Conservation (phyloP, 2,888 invertebrate genomes). For the Drosophila neonasuta region DNA sequence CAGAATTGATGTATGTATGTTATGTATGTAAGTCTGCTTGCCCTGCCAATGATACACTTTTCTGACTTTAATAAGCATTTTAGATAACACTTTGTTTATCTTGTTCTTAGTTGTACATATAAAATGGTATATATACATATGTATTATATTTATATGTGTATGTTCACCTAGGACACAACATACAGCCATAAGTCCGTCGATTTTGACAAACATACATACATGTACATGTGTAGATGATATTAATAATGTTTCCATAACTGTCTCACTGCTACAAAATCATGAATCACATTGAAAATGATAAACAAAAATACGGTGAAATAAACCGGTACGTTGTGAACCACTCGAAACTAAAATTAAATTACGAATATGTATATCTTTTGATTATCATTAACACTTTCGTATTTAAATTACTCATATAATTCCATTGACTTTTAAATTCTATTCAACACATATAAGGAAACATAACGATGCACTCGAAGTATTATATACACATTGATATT, state of each 20-base stretch:
- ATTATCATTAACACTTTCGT: constrained; percentile 20
- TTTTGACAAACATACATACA: constrained; percentile 12
- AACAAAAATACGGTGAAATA: constrained; percentile 3
- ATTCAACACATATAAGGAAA: constrained; percentile 5
- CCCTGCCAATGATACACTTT: constrained; percentile 30
- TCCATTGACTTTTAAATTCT: constrained; percentile 25
- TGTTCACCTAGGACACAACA: constrained; percentile 9
- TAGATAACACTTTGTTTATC: constrained; percentile 20
- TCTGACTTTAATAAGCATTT: constrained; percentile 24
- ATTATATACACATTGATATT: constrained; percentile 35
- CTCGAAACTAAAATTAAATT: not conserved
- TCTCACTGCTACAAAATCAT: not conserved
- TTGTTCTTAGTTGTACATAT: constrained; percentile 22
- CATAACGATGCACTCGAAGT: constrained; percentile 32
- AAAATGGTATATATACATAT: constrained; percentile 14
- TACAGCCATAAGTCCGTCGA: constrained; percentile 19
- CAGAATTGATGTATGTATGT: constrained; percentile 13
- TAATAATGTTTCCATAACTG: constrained; percentile 5
- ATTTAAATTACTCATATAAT: constrained; percentile 18
- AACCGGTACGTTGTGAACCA: constrained; percentile 10
- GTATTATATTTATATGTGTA: constrained; percentile 4
- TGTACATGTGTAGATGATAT: constrained; percentile 3
- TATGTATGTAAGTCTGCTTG: constrained; percentile 14
- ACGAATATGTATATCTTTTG: constrained; percentile 4
- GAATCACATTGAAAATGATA: not conserved